Evolutionary conservation across 2,113 vertebrate species (phyloP).

Genomic region (Lepus americanus): DNA sequence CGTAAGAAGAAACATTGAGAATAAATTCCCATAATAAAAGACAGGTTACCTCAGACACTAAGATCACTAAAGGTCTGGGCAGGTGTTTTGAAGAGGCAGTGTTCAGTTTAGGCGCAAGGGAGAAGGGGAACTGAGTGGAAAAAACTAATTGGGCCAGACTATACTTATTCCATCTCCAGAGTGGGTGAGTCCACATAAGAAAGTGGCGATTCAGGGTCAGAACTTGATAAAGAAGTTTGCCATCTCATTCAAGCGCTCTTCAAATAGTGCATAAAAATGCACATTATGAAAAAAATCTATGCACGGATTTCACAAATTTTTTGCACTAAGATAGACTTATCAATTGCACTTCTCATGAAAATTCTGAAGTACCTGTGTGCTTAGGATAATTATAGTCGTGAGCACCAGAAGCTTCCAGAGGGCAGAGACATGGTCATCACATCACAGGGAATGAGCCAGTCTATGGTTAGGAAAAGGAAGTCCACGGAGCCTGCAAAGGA

Average conservation of each 20-base stretch:
- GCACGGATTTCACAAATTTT: no score
- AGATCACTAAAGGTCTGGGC: not conserved
- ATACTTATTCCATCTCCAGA: not conserved
- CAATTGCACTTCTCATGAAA: no score
- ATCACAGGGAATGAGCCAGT: not conserved
- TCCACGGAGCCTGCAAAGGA: not conserved
- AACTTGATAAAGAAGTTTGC: not conserved
- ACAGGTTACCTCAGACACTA: not conserved
- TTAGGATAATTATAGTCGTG: not conserved
- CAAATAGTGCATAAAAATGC: no score
- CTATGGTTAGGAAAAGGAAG: not conserved
- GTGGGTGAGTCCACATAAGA: not conserved
- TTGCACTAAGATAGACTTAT: no score
- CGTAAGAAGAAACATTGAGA: not conserved
- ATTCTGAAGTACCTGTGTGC: no score
- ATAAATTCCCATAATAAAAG: not conserved
- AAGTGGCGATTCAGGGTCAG: not conserved
- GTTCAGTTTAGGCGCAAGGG: rapidly evolving
- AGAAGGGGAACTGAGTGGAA: not conserved
- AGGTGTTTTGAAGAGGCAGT: not conserved
- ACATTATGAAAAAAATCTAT: no score
- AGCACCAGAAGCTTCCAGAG: not conserved
- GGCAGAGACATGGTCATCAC: not conserved
- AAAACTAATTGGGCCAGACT: not conserved
- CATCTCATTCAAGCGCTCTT: no score